phyloP scores from a whole-genome alignment of 2,797 vertebrate species.

The Anomalospiza imberbis region DNA sequence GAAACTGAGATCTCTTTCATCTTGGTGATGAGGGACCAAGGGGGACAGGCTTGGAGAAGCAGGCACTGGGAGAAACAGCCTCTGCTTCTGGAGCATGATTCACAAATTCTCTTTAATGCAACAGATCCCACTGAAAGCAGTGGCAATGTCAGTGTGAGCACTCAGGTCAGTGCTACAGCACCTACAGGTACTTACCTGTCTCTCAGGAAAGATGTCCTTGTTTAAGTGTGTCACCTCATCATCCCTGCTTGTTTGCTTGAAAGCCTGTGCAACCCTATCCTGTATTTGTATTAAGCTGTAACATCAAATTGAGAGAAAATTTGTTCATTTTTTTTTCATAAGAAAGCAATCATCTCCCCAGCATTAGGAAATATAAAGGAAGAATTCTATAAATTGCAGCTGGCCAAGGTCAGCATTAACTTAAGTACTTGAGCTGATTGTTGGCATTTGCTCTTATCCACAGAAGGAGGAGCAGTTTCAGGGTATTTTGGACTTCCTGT shows the following conservation, averaged over 20 bases:
- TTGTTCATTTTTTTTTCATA: neutral
- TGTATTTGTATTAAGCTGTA: neutral
- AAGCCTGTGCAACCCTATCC: neutral
- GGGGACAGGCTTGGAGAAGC: neutral
- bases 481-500: neutral
- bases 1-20: neutral
- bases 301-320: neutral
- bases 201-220: neutral
- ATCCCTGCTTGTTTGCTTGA: neutral
- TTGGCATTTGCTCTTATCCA: neutral
- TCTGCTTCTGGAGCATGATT: neutral
- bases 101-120: neutral
- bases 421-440: neutral
- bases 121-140: neutral
- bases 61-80: neutral
- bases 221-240: neutral
- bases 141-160: neutral
- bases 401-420: neutral
- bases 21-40: neutral
- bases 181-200: accelerated
- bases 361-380: neutral
- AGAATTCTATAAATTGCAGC: neutral
- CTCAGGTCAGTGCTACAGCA: neutral
- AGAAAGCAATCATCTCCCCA: neutral
- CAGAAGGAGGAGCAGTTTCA: neutral